These are phyloP conservation scores for Phodopus roborovskii DNA, from an alignment of 2,113 vertebrate species.

Conservation along the genomic window DNA sequence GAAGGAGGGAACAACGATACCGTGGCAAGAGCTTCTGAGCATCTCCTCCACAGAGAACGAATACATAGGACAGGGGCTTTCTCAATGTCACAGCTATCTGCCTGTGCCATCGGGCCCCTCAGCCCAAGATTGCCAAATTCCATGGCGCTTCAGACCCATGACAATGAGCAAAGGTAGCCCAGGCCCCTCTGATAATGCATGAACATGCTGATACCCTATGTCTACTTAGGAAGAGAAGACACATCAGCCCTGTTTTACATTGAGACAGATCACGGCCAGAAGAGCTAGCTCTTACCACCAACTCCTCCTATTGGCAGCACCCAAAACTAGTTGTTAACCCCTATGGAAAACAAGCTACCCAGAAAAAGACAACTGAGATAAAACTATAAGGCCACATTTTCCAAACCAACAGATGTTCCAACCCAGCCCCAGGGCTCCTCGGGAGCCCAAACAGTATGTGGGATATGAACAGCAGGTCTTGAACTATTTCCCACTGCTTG, in stretches of 20 bases:
- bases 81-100: too few species aligned
- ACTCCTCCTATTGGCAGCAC: background rate
- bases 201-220: too few species aligned
- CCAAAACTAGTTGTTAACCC: background rate
- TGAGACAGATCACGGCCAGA: background rate
- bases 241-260: background rate
- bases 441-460: background rate
- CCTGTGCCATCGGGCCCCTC: background rate
- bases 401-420: background rate
- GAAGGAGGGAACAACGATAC: accelerated
- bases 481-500: background rate
- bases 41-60: background rate
- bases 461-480: background rate
- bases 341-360: background rate
- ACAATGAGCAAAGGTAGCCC: background rate
- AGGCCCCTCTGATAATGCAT: background rate
- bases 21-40: accelerated
- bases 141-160: too few species aligned
- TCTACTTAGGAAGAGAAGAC: background rate
- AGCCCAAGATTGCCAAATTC: background rate
- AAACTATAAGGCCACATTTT: background rate
- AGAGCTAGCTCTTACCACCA: background rate
- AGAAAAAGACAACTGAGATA: background rate
- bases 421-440: background rate
- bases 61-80: accelerated